phyloP scores from a whole-genome alignment of 2,888 invertebrate species.

The Drosophila kambysellisi region DNA sequence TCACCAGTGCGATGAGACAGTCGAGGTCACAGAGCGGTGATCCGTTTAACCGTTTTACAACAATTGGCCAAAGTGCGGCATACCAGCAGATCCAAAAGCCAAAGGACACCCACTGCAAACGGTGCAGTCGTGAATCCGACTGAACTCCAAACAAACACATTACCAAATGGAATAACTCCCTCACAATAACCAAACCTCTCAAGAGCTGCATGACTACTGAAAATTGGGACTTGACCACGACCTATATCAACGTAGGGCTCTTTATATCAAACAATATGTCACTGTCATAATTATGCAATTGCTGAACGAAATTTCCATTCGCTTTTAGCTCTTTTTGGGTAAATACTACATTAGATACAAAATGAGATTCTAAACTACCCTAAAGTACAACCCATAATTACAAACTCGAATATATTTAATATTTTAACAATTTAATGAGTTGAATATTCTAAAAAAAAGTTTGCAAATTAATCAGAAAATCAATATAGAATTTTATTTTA shows the following conservation, averaged over 20 bases:
- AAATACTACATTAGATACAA: neutral
- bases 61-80: constrained; percentile 3
- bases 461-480: too few species aligned
- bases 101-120: constrained; percentile 32
- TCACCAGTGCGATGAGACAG: constrained; percentile 28
- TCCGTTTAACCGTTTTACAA: neutral
- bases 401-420: too few species aligned
- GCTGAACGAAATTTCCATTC: neutral
- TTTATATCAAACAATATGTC: constrained; percentile 13
- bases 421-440: too few species aligned
- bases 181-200: neutral
- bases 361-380: neutral
- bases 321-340: neutral
- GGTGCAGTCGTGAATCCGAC: constrained; percentile 14
- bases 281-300: constrained; percentile 23
- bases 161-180: constrained; percentile 18
- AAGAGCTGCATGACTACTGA: constrained; percentile 19
- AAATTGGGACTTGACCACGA: neutral
- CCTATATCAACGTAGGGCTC: neutral
- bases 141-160: constrained; percentile 41
- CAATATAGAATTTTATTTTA: too few species aligned
- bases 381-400: too few species aligned
- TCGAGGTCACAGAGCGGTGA: constrained; percentile 34
- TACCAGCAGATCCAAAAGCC: constrained; percentile 56
- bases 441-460: too few species aligned